Evolutionary conservation across 1,140 invertebrate genomes (phyloP).

Genomic region (Drosophila prosaltans): DNA sequence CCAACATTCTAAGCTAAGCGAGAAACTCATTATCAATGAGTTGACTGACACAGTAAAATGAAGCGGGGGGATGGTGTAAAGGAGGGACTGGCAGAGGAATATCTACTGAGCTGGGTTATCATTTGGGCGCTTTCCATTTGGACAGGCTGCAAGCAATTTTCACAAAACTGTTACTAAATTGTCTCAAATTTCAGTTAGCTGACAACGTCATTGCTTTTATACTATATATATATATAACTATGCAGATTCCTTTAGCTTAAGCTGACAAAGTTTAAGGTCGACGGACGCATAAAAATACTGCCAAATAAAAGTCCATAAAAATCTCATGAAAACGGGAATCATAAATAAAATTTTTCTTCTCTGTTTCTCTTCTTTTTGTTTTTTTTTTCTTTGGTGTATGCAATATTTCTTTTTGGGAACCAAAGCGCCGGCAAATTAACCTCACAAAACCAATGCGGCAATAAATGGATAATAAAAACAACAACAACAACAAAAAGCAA

Average conservation of each 20-base stretch:
- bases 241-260: constrained; percentile 22
- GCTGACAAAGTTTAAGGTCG: constrained; percentile 33
- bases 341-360: constrained; percentile 36
- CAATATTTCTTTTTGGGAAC: constrained; percentile 21
- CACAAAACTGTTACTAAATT: constrained; percentile 53
- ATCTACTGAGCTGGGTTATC: constrained; percentile 35
- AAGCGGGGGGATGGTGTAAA: not conserved
- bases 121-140: constrained; percentile 6
- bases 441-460: constrained; percentile 38
- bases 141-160: constrained; percentile 44
- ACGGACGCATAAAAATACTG: constrained; percentile 12
- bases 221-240: constrained; percentile 15
- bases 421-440: constrained; percentile 45
- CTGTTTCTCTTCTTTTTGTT: constrained; percentile 27
- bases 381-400: not conserved
- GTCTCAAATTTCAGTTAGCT: constrained; percentile 40
- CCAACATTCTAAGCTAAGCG: not conserved
- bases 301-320: constrained; percentile 60
- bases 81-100: not conserved
- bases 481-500: not conserved
- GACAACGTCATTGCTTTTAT: constrained; percentile 19
- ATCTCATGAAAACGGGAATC: constrained; percentile 40
- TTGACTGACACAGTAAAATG: constrained; percentile 1
- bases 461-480: constrained; percentile 29
- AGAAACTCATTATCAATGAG: constrained; percentile 54